Evolutionary conservation across 1,140 invertebrate genomes (phyloP), one percentile per base, ranked within the genome.

Genomic region (Zaprionus tsacasi): DNA sequence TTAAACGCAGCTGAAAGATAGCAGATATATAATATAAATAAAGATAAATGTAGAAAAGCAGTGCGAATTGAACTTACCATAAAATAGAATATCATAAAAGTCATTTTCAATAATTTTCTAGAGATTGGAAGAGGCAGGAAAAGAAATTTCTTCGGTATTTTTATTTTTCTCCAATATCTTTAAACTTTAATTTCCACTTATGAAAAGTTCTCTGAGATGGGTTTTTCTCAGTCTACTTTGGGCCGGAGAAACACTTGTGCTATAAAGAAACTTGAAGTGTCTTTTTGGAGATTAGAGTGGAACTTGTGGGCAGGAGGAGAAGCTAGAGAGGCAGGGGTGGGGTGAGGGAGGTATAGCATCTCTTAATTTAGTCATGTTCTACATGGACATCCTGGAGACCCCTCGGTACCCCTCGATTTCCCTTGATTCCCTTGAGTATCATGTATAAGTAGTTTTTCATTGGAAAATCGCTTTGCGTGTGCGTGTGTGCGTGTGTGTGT

Each of bases 391-490:
- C 64, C 40, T 15, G 40, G 40, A 45, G 40, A 21, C 1, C 21
- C n/a, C n/a, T n/a, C n/a, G n/a, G n/a, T n/a, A n/a, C n/a, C n/a
- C n/a, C 21, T 21, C 21, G 21, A 21, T 21, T 21, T 15, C 40
- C 58, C 58, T 56, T 21, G 52, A 66, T 30, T 45, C 40, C 58
- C 58, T 56, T 21, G 52, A 66, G 61, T 71, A 66, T 66, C 69
- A 72, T 64, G 67, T 60, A 55, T 83, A 87, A 87, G 83, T 88
- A 83, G 80, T 87, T 88, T 87, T 87, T 87, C 83, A 83, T 75
- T 64, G 77, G 73, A 87, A 87, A 88, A 78, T 63, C 70, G 71
- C 67, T 79, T 65, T 43, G 17, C 30, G 5, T 64, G 12, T 21
- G 12, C 21, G 15, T 65, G 35, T 58, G 58, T 36, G n/a, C 54